These are phyloP conservation scores for Lasioglossum malachurum DNA, from an alignment of 2,888 invertebrate genomes.

Conservation along the genomic window DNA sequence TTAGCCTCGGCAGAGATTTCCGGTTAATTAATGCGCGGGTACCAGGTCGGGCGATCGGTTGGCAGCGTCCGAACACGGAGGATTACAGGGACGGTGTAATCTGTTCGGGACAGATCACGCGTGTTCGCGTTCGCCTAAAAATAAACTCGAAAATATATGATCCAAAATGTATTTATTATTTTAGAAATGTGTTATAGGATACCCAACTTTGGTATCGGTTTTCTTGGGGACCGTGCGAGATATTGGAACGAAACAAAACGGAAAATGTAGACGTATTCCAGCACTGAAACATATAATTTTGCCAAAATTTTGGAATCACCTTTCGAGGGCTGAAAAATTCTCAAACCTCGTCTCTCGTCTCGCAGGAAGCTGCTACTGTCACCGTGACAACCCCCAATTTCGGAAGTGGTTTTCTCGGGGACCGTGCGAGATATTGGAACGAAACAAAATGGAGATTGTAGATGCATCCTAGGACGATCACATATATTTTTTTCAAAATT, in stretches of 20 bases:
- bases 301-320: neutral
- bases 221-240: neutral
- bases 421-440: neutral
- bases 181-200: no score
- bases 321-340: neutral
- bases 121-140: neutral
- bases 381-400: neutral
- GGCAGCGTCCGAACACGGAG: constrained; percentile 42
- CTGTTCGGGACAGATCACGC: constrained; percentile 22
- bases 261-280: neutral
- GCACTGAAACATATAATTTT: neutral
- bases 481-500: neutral
- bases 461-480: neutral
- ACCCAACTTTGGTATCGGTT: neutral
- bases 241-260: neutral
- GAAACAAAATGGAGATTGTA: neutral
- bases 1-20: constrained; percentile 67
- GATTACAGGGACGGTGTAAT: constrained; percentile 47
- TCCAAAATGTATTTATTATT: no score
- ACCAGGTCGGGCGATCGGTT: constrained; percentile 58
- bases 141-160: neutral
- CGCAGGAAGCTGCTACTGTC: neutral
- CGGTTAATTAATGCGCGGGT: constrained; percentile 71
- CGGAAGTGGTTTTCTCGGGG: neutral
- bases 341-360: neutral